These are phyloP conservation scores for Sturmia bella DNA, from an alignment of 2,888 invertebrate species.

Conservation along the genomic window DNA sequence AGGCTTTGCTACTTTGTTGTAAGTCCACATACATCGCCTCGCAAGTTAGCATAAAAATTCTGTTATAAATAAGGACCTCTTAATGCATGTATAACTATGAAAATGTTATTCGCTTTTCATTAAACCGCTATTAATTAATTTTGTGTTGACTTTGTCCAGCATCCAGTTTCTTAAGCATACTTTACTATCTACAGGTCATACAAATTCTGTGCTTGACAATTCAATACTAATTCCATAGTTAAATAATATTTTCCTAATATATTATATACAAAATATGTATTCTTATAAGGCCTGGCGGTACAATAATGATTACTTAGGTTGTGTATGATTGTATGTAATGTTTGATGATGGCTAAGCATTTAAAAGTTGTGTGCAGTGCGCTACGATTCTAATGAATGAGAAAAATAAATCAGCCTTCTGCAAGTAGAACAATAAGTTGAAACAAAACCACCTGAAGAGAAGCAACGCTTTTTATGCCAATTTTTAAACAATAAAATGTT, in stretches of 20 bases:
- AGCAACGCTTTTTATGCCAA: no score
- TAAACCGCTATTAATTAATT: slow-evolving; percentile 9
- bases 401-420: neutral
- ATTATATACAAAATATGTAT: slow-evolving; percentile 30
- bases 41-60: no score
- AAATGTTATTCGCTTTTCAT: neutral
- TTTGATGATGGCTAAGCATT: no score
- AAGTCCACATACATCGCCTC: no score
- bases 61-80: neutral
- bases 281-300: neutral
- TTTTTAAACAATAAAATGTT: neutral
- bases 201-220: slow-evolving; percentile 22
- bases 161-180: slow-evolving; percentile 1
- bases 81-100: neutral
- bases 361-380: no score
- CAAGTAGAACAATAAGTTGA: no score
- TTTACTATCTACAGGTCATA: slow-evolving; percentile 19
- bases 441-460: no score
- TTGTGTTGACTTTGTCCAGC: neutral
- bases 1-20: no score
- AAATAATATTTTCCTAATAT: slow-evolving; percentile 2
- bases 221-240: slow-evolving; percentile 11
- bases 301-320: slow-evolving; percentile 1
- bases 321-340: slow-evolving; percentile 4
- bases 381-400: neutral